Evolutionary conservation across 2,888 invertebrate species (phyloP).

Genomic region (Lepidochitona cinerea): DNA sequence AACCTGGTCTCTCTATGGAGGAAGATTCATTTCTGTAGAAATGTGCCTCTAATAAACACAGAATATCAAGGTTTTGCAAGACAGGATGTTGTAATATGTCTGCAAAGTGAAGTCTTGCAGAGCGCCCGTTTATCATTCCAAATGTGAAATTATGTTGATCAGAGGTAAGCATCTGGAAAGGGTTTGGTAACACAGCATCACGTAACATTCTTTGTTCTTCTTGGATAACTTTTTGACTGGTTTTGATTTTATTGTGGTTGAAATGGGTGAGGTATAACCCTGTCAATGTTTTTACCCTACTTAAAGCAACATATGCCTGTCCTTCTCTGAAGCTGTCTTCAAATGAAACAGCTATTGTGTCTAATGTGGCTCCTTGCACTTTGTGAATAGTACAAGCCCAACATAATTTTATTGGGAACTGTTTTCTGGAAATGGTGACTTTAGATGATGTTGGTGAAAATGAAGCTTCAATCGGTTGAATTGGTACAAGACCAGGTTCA

Average conservation of each 20-base stretch:
- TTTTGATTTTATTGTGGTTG: conserved; percentile 9
- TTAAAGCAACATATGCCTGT: conserved; percentile 36
- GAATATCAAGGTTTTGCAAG: not conserved
- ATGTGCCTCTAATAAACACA: conserved; percentile 4
- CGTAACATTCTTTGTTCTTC: not conserved
- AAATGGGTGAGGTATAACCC: conserved; percentile 26
- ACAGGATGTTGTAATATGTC: not conserved
- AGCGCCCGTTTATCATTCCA: not conserved
- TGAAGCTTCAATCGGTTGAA: conserved; percentile 17
- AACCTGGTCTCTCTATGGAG: not conserved
- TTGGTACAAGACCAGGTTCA: conserved; percentile 16
- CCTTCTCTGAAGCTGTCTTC: conserved; percentile 21
- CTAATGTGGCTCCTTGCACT: conserved; percentile 29
- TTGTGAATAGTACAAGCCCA: conserved; percentile 34
- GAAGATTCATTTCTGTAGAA: not conserved
- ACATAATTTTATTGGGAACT: conserved; percentile 30
- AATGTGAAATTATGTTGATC: not conserved
- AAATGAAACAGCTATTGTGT: conserved; percentile 31
- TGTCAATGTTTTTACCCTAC: conserved; percentile 27
- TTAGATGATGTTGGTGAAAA: conserved; percentile 17
- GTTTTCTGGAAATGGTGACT: conserved; percentile 19
- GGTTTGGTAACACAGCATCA: not conserved
- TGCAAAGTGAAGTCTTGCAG: conserved; percentile 1
- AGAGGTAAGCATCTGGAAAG: not conserved
- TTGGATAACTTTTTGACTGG: too few species aligned